Base-by-base conservation (phyloP, 2,797 vertebrate species). In the Fringilla coelebs region DNA sequence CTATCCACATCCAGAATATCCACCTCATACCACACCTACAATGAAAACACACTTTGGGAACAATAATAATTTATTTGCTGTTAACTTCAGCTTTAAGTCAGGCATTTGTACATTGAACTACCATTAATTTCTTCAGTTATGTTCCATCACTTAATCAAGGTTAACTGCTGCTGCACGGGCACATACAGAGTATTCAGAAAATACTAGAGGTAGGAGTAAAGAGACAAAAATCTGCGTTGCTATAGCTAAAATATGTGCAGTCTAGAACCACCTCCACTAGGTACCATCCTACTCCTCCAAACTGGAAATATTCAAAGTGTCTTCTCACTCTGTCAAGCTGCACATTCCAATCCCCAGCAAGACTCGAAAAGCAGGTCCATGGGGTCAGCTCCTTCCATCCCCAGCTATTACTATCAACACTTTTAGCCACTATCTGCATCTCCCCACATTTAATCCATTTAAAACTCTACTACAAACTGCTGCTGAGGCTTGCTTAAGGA, bases 261-360 rank as follows among this genome's bases (percentile, higher is more conserved):
- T 94, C 94, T 83, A 72, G 46, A 87, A 81, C 94, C 90, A 96
- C 94, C 96, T 94, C 88, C 93, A 87, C 40, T 89, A 79, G 74
- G 41, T 58, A 82, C 51, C 91, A 91, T 93, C 93, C 86, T 84
- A 26, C 57, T 86, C 90, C 46, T 84, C 77, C 75, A 80, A 93
- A 87, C 61, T 36, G 85, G 76, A 63, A 45, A 60, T 36, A 49
- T 41, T 81, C 75, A 41, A 65, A 85, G 88, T 26, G 28, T 41
- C 85, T 55, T 65, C 87, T 62, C 62, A 89, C 70, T 78, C 61
- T 49, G 55, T 13, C 72, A 66, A 63, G 84, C 48, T 85, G 54
- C 65, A 85, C 57, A 63, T 85, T 85, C 8, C 21, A 66, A 54
- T 40, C 85, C 38, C 85, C 51, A 68, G 86, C 49, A 71, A 71